These are phyloP conservation scores for Agapetus fuscipes DNA, from an alignment of 2,888 invertebrate species.

Conservation along the genomic window DNA sequence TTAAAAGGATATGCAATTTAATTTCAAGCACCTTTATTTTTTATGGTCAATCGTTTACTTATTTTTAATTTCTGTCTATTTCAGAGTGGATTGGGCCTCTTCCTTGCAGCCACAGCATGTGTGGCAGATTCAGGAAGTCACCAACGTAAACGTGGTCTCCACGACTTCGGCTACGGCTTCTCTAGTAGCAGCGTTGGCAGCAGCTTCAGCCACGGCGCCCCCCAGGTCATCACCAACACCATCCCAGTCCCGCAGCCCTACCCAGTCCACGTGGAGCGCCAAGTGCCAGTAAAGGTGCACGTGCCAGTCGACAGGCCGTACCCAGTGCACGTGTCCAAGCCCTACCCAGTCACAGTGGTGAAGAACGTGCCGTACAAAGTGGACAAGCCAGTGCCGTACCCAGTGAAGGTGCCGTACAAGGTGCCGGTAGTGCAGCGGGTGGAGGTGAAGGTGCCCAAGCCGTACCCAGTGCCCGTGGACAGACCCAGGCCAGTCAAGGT, in stretches of 20 bases:
- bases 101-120: no score
- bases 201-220: constrained; percentile 3
- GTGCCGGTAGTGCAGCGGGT: constrained; percentile 20
- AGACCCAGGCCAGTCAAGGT: constrained; percentile 18
- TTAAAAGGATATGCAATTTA: no score
- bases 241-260: constrained; percentile 28
- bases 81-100: no score
- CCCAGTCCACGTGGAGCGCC: constrained; percentile 31
- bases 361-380: constrained; percentile 17
- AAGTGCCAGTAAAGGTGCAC: constrained; percentile 39
- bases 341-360: constrained; percentile 17
- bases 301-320: constrained; percentile 42
- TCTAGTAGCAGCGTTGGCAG: constrained; percentile 3
- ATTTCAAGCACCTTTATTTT: no score
- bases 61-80: no score
- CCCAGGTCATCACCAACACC: constrained; percentile 31
- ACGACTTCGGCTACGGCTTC: background rate
- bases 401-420: constrained; percentile 20
- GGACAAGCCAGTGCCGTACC: constrained; percentile 20
- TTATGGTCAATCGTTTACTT: no score
- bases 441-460: constrained; percentile 18
- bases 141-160: background rate
- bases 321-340: constrained; percentile 39
- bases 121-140: no score
- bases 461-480: constrained; percentile 21